Conservation (phyloP, 2,113 vertebrate genomes). For the Oreochromis tanganicae region DNA sequence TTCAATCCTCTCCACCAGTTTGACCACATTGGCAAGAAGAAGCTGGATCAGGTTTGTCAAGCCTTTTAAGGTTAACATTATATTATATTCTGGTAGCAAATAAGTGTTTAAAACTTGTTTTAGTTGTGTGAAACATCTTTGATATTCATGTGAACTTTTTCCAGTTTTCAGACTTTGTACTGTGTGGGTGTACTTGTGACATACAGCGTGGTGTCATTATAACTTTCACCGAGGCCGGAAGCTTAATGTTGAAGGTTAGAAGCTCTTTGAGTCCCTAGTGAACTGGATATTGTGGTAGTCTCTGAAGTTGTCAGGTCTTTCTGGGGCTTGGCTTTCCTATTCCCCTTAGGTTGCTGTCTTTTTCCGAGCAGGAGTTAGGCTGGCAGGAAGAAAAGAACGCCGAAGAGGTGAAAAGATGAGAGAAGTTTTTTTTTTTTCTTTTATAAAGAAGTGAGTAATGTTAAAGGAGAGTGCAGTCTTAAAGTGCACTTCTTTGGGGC, state of each 20-base stretch:
- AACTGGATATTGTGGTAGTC: slow-evolving; percentile 51
- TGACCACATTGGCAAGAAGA: slow-evolving; percentile 70
- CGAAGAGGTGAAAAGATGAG: slow-evolving; percentile 53
- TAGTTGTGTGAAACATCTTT: not conserved
- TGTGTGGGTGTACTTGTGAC: not conserved
- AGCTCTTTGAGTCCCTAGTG: slow-evolving; percentile 35
- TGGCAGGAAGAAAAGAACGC: slow-evolving; percentile 48
- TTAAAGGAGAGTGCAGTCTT: slow-evolving; percentile 45
- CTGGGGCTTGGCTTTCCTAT: slow-evolving; percentile 61
- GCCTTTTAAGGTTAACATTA: not conserved
- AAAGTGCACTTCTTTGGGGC: slow-evolving; percentile 47
- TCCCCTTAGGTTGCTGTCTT: slow-evolving; percentile 64
- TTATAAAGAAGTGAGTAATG: slow-evolving; percentile 41
- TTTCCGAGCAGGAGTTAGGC: slow-evolving; percentile 51
- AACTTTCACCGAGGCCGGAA: slow-evolving; percentile 60
- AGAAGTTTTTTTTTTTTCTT: slow-evolving; percentile 24
- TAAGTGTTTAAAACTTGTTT: not conserved
- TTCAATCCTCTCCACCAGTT: slow-evolving; percentile 85
- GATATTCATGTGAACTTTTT: not conserved
- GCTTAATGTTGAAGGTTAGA: slow-evolving; percentile 50
- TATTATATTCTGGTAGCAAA: not conserved
- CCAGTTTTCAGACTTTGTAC: not conserved
- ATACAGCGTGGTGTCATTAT: not conserved
- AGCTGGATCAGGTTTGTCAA: slow-evolving; percentile 83
- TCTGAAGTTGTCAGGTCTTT: slow-evolving; percentile 64